phyloP scores from a whole-genome alignment of 2,888 invertebrate genomes.

The Lasius fuliginosus region DNA sequence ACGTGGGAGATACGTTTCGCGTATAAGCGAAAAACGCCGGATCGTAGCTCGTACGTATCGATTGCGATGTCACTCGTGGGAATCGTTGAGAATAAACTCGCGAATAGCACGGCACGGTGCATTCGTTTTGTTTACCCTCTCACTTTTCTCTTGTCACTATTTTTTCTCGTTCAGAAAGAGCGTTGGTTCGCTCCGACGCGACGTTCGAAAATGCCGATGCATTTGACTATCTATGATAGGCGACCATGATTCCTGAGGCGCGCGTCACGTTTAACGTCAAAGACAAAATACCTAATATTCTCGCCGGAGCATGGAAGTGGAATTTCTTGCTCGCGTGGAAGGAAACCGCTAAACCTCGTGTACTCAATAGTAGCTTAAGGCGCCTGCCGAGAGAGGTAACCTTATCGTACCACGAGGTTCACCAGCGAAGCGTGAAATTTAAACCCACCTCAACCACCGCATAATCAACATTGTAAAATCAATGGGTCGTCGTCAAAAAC shows the following conservation, averaged over 20 bases:
- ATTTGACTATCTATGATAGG: slow-evolving; percentile 47
- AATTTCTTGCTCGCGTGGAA: slow-evolving; percentile 73
- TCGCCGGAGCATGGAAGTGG: slow-evolving; percentile 66
- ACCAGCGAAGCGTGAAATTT: slow-evolving; percentile 73
- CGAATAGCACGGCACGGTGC: slow-evolving; percentile 54
- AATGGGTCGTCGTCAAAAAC: slow-evolving; percentile 64
- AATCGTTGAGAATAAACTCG: slow-evolving; percentile 69
- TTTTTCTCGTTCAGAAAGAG: background rate
- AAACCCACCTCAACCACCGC: slow-evolving; percentile 67
- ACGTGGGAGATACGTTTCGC: slow-evolving; percentile 44
- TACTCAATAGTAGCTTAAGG: slow-evolving; percentile 73
- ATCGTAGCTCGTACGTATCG: slow-evolving; percentile 67
- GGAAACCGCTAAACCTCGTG: slow-evolving; percentile 74
- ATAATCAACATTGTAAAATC: slow-evolving; percentile 75
- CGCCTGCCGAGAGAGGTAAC: slow-evolving; percentile 64
- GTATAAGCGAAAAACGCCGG: slow-evolving; percentile 63
- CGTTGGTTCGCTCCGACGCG: background rate
- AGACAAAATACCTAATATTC: slow-evolving; percentile 74
- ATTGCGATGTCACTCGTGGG: slow-evolving; percentile 74
- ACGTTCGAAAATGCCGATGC: slow-evolving; percentile 25
- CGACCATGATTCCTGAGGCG: slow-evolving; percentile 59
- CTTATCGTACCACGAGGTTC: slow-evolving; percentile 67
- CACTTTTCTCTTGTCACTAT: slow-evolving; percentile 14
- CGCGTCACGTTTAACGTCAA: slow-evolving; percentile 42
- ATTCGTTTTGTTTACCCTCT: slow-evolving; percentile 53